phyloP scores from a whole-genome alignment of 2,797 vertebrate species.

The Sus cebifrons region DNA sequence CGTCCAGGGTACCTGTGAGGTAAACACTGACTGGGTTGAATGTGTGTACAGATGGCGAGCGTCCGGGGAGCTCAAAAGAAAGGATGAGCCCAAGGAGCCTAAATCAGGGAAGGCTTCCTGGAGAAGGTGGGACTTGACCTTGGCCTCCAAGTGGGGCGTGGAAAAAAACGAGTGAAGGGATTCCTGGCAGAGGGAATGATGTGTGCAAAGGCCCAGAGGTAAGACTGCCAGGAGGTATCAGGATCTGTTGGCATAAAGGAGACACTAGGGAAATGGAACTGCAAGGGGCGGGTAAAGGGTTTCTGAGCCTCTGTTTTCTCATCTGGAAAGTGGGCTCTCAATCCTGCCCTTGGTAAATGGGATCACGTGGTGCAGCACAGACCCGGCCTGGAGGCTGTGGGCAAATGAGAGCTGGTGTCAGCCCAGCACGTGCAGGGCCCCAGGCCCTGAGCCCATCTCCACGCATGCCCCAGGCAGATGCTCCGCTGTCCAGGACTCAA shows the following conservation, averaged over 20 bases:
- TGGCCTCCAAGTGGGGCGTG: not conserved
- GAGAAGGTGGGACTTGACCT: not conserved
- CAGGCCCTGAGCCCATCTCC: not conserved
- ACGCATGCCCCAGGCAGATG: rapidly evolving
- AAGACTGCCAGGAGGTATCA: too few species aligned
- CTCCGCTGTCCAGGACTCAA: not conserved
- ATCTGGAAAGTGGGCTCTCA: not conserved
- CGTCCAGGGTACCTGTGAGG: not conserved
- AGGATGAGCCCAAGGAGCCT: not conserved
- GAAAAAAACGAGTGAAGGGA: not conserved
- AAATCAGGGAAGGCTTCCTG: not conserved
- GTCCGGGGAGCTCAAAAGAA: not conserved
- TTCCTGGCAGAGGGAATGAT: not conserved
- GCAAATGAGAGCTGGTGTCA: not conserved
- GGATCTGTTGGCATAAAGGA: not conserved
- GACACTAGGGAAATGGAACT: not conserved
- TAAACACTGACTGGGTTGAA: not conserved
- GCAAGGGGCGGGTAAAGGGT: not conserved
- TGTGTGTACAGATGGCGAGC: not conserved
- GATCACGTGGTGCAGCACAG: not conserved
- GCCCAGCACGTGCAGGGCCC: rapidly evolving
- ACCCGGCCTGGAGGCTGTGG: not conserved
- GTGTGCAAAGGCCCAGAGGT: not conserved
- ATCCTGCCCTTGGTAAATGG: not conserved
- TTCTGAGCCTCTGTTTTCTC: not conserved